Evolutionary conservation across 2,888 invertebrate species (phyloP).

Genomic region (Caenorhabditis sinica): DNA sequence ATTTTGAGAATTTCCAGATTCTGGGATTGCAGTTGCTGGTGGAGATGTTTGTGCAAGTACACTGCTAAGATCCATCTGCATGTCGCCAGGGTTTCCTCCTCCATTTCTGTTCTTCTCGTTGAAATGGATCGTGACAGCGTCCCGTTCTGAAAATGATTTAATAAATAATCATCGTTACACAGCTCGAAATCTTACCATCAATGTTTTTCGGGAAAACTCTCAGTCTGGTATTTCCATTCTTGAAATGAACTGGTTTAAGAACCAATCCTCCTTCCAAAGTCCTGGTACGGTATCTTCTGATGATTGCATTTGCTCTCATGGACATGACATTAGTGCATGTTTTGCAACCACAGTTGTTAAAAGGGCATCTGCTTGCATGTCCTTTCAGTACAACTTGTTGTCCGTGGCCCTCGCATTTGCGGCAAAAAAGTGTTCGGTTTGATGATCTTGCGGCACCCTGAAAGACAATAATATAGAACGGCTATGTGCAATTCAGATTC

Average conservation of each 20-base stretch:
- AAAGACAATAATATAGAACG: background rate
- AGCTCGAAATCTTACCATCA: conserved; percentile 74
- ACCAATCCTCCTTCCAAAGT: conserved; percentile 82
- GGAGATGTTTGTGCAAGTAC: conserved; percentile 43
- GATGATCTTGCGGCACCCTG: conserved; percentile 64
- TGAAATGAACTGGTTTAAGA: conserved; percentile 83
- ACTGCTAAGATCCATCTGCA: conserved; percentile 40
- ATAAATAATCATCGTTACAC: conserved; percentile 31
- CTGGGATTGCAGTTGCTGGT: conserved; percentile 54
- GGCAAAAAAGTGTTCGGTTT: conserved; percentile 79
- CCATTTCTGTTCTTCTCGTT: conserved; percentile 21
- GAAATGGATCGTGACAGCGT: conserved; percentile 51
- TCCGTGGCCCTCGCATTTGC: conserved; percentile 82
- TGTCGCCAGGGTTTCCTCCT: background rate
- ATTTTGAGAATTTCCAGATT: conserved; percentile 38
- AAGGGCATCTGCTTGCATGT: conserved; percentile 82
- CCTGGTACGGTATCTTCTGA: conserved; percentile 81
- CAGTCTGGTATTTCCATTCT: conserved; percentile 82
- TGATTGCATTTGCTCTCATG: conserved; percentile 83
- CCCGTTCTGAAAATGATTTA: conserved; percentile 45
- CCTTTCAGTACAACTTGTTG: conserved; percentile 82
- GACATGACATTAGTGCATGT: conserved; percentile 83
- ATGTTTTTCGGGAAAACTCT: conserved; percentile 83
- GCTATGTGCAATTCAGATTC: background rate
- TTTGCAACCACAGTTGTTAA: conserved; percentile 83